phyloP scores from a whole-genome alignment of 1,140 invertebrate species.

The Aphelinus atriplicis region DNA sequence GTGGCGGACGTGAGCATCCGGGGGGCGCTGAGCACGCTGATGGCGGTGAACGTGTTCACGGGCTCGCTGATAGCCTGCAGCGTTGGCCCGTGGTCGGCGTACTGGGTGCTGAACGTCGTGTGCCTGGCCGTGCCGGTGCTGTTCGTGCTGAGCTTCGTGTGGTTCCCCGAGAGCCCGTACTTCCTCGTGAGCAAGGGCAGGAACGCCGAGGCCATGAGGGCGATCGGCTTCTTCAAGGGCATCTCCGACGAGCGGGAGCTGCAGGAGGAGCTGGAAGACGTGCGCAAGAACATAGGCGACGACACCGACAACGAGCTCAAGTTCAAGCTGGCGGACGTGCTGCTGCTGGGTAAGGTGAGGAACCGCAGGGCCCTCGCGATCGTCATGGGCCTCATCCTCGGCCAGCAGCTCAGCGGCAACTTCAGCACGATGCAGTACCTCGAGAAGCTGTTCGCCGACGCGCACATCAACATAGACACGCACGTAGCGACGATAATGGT shows the following conservation, averaged over 20 bases:
- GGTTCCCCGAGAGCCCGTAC: constrained; percentile 83
- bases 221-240: constrained; percentile 72
- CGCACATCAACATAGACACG: constrained; percentile 67
- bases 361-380: constrained; percentile 76
- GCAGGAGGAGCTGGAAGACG: constrained; percentile 70
- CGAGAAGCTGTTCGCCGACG: constrained; percentile 75
- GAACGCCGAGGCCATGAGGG: constrained; percentile 70
- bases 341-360: constrained; percentile 56
- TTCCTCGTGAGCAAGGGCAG: constrained; percentile 71
- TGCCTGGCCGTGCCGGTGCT: constrained; percentile 69
- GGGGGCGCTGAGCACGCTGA: constrained; percentile 76
- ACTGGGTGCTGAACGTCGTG: constrained; percentile 66
- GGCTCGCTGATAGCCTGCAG: constrained; percentile 79
- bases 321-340: constrained; percentile 49
- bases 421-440: constrained; percentile 83
- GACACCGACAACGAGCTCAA: constrained; percentile 64
- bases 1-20: constrained; percentile 75
- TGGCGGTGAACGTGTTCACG: constrained; percentile 71
- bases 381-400: constrained; percentile 74
- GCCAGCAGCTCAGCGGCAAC: constrained; percentile 83
- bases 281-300: constrained; percentile 70
- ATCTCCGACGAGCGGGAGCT: constrained; percentile 62
- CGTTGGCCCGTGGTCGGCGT: constrained; percentile 74
- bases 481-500: constrained; percentile 75
- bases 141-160: constrained; percentile 72